Conservation (phyloP, 2,797 vertebrate species). For the Falco biarmicus region DNA sequence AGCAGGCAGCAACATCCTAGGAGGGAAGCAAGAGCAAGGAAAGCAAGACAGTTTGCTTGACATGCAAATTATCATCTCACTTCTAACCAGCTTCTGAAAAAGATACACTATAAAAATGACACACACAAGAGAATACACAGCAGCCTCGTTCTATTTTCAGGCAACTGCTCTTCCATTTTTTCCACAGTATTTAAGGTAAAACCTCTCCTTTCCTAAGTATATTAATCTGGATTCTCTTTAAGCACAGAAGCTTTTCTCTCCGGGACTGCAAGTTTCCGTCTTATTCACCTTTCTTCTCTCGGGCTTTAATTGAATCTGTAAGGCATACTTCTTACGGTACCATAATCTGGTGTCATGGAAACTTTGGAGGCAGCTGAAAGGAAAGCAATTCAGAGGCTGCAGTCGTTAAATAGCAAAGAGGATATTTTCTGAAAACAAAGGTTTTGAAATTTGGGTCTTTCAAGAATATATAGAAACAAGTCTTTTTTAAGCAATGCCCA, state of each 20-base stretch:
- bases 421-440: slow-evolving; percentile 3
- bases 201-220: background rate
- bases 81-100: slow-evolving; percentile 29
- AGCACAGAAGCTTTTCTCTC: background rate
- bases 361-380: slow-evolving; percentile 11
- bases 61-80: slow-evolving; percentile 47
- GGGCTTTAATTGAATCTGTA: slow-evolving; percentile 4
- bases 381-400: background rate
- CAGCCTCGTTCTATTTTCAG: background rate
- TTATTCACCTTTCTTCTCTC: slow-evolving; percentile 28
- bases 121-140: slow-evolving; percentile 30
- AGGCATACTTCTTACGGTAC: background rate
- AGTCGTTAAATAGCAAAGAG: background rate
- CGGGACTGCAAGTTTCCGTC: background rate
- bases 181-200: slow-evolving; percentile 2
- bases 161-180: background rate
- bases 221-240: background rate
- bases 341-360: slow-evolving; percentile 1
- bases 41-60: slow-evolving; percentile 59
- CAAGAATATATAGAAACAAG: background rate
- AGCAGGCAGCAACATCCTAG: background rate
- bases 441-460: background rate
- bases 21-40: slow-evolving; percentile 29
- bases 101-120: slow-evolving; percentile 26
- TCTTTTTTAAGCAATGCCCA: background rate